Base-by-base conservation (phyloP, 2,797 vertebrate species). In the Cossypha heuglini region DNA sequence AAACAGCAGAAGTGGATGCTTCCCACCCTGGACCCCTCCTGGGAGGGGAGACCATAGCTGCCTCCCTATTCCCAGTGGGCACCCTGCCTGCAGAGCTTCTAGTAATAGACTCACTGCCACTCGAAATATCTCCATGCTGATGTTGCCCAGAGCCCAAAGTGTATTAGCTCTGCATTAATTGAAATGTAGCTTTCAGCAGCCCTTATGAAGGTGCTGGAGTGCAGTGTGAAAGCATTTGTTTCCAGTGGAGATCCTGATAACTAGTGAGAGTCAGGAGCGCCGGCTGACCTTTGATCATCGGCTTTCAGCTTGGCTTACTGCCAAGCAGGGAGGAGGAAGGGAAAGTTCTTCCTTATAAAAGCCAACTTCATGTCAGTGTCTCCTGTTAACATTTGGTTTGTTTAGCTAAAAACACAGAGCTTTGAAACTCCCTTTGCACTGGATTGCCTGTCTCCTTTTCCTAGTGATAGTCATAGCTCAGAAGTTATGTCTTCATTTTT, bases 131-230 rank as follows among this genome's bases (percentile, higher is more conserved):
- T 90, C 33, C 89, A 49, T 83, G 43, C 91, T 71, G 46, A 62
- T 66, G 90, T 37, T 77, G 64, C 69, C 84, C 91, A 85, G 74
- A 84, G 31, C 58, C 64, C 33, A 0, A 89, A 74, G 74, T n/a
- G 28, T 67, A 54, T 77, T 89, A 55, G 85, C 82, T 83, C 73
- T 62, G 69, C 87, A 89, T 86, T 91, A 91, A 88, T 75, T 88
- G 87, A 93, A 94, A 91, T 58, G 78, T 80, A 95, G 91, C 96
- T 91, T 93, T 94, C 95, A 93, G 89, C 92, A 94, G 68, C 87
- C 91, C 73, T 51, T 86, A 43, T 4, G 62, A 83, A 69, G 10
- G 1, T 86, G 94, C 85, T 57, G 24, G 0, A n/a, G 24, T 62
- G 88, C 45, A 64, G 94, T 72, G 89, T 87, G 91, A 84, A 91